Conservation (phyloP, 2,888 invertebrate genomes). For the Phanerotoma sp. region DNA sequence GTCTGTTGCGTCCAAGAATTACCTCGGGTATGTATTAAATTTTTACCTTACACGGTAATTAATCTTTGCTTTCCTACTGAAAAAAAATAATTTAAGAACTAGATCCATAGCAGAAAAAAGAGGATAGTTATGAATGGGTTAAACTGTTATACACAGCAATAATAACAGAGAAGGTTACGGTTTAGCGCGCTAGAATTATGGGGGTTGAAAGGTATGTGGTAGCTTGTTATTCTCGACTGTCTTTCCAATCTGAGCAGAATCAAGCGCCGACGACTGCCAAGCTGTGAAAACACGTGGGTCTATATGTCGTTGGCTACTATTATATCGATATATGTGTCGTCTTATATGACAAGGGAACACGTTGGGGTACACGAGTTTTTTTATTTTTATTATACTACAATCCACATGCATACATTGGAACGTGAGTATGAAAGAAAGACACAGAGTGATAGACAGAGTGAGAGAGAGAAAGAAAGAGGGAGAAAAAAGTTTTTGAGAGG, state of each 20-base stretch:
- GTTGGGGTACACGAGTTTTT: conserved; percentile 11
- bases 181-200: conserved; percentile 20
- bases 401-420: no score
- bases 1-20: conserved; percentile 79
- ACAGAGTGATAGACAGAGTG: no score
- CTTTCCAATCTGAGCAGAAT: not conserved
- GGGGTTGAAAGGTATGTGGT: conserved; percentile 39
- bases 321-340: conserved; percentile 19
- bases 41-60: not conserved
- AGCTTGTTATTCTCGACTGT: not conserved
- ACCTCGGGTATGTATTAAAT: conserved; percentile 63
- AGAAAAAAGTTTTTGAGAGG: no score
- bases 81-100: not conserved
- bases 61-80: not conserved
- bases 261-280: conserved; percentile 21
- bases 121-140: no score
- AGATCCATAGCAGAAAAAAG: no score
- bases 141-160: no score
- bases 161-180: no score
- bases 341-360: conserved; percentile 9
- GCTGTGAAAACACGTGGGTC: conserved; percentile 33
- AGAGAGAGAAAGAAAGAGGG: no score
- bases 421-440: not conserved
- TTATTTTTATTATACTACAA: no score
- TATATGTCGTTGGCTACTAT: conserved; percentile 13